Evolutionary conservation across 2,797 vertebrate species (phyloP), one percentile per base, ranked within the genome.

Genomic region (Labroides dimidiatus): DNA sequence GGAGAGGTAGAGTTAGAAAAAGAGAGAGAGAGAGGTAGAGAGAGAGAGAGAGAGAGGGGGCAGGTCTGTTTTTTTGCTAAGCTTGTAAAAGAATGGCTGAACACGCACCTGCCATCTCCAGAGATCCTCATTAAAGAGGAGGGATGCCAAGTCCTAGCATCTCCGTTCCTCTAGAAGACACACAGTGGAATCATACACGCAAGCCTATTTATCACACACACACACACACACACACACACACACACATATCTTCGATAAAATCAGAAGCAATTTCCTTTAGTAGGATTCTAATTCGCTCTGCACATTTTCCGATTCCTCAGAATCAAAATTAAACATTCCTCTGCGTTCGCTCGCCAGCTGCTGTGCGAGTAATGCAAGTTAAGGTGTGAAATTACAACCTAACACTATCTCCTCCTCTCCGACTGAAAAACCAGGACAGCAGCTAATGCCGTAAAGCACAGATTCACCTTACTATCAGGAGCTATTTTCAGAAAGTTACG

Each of bases 101-200:
- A 93, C 91, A 92, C 86, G 89, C 92, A 93, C 91, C 93, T 94
- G 92, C 87, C 91, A 89, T 92, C 92, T 93, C 93, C 81, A 87
- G 92, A 94, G 93, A 91, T 88, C 14, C 90, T 93, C 91, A 92
- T 93, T 93, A 94, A 92, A 93, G 87, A 87, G 84, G 77, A 86
- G 75, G 82, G 75, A 85, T 77, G 86, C 84, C 85, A 87, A 75
- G 64, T 80, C 76, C 67, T 79, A 72, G 48, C 83, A 75, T 83
- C 75, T 87, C 82, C 73, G 71, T 70, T 80, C 63, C 75, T 71
- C 27, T 42, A 37, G 36, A 58, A 70, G 51, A 60, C 63, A 55
- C 70, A 55, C 52, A 13, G 41, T 21, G 37, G 60, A 77, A 78
- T 70, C 65, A 42, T 41, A 37, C 66, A 69, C 36, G 51, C 64